Base-by-base conservation (phyloP, 1,140 invertebrate genomes). In the Apis laboriosa region DNA sequence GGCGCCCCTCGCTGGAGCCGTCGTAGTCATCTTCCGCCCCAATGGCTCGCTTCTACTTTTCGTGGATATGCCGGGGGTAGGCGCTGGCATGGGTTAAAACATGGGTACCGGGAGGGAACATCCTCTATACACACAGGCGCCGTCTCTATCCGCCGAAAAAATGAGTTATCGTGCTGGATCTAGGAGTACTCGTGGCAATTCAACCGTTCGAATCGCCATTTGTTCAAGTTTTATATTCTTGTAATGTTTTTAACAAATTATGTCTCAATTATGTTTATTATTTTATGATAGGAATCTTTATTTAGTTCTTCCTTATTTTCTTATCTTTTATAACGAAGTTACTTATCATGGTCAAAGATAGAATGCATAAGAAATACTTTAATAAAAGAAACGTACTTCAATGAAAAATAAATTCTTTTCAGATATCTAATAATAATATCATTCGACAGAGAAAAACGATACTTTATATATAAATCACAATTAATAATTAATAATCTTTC, bases 1-100 rank as follows among this genome's bases (percentile, higher is more conserved):
- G 90, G 90, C 90, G 90, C 90, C 90, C 89, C 90, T 86, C 79
- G 86, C 88, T 91, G 90, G 90, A 91, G 90, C 90, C 90, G 78
- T 84, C 84, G 84, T 89, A 86, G 84, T 83, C 84, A 71, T 80
- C 77, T 81, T 79, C 83, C 56, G 70, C 64, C 61, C 58, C 77
- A 84, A 82, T 80, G 76, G 86, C 34, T 75, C 83, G 86, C 79
- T 85, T 79, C 78, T 85, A 85, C 83, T 88, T 85, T 85, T 83
- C 83, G 83, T 79, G 85, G 83, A 83, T 83, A 68, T 80, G 73
- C 70, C 9, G 79, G 85, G 67, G 83, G 51, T 86, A 87, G 85
- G 82, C 79, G 83, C 68, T 89, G 88, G 85, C 82, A 85, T 85
- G 83, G 87, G 86, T 87, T 88, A 85, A 88, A 88, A 85, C 83